Evolutionary conservation across 2,888 invertebrate genomes (phyloP).

Genomic region (Drosophila birchii): DNA sequence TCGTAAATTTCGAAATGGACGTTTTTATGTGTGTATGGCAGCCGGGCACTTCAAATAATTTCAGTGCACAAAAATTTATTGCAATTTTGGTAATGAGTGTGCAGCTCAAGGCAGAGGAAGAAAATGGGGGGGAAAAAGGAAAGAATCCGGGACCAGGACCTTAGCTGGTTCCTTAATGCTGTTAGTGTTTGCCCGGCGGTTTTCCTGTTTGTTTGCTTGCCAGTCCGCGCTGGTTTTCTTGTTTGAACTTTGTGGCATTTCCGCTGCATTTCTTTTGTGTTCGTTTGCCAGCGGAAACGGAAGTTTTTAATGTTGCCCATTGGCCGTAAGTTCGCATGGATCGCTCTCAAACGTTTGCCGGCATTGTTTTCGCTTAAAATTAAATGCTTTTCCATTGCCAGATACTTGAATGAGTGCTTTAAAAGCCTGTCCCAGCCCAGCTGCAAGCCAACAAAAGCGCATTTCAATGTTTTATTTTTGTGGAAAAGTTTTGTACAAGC

Average conservation of each 20-base stretch:
- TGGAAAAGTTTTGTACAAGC: constrained; percentile 42
- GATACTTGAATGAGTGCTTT: constrained; percentile 33
- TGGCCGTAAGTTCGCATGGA: constrained; percentile 50
- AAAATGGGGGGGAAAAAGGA: background rate
- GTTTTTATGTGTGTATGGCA: constrained; percentile 76
- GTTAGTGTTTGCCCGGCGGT: constrained; percentile 75
- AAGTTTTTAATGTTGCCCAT: constrained; percentile 78
- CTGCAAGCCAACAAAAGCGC: constrained; percentile 51
- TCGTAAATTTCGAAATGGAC: constrained; percentile 76
- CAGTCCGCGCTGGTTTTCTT: constrained; percentile 45
- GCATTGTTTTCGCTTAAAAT: constrained; percentile 68
- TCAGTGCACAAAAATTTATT: constrained; percentile 75
- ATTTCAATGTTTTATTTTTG: constrained; percentile 59
- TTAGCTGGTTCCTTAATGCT: constrained; percentile 59
- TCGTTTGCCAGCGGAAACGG: constrained; percentile 67
- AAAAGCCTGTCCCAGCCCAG: constrained; percentile 9
- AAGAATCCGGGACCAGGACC: constrained; percentile 8
- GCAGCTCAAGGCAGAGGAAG: constrained; percentile 17
- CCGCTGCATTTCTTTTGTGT: constrained; percentile 74
- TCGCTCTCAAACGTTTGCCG: constrained; percentile 30
- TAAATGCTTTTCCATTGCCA: constrained; percentile 57
- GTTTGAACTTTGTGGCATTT: constrained; percentile 79
- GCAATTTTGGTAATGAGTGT: constrained; percentile 79
- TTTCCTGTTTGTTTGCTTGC: constrained; percentile 49
- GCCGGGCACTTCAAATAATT: constrained; percentile 77